Percentiles rank a stretch among this genome's conserved stretches.
Conservation (phyloP, 1,140 invertebrate genomes). For the Drosophila burlai region DNA sequence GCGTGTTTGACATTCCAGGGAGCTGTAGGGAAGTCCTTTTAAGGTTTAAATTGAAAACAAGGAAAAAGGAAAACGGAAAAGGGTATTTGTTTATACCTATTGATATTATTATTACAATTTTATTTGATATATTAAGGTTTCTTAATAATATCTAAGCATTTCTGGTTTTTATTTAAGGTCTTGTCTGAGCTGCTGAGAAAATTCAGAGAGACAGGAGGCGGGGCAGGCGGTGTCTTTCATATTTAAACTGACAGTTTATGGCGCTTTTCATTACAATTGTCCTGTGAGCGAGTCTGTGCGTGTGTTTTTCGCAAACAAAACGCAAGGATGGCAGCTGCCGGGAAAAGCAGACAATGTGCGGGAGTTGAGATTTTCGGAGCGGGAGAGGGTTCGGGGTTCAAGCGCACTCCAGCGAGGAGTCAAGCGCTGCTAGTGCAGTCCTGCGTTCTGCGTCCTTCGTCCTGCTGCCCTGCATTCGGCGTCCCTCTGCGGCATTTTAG, state of each 20-base stretch:
- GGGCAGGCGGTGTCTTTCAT: constrained; percentile 57
- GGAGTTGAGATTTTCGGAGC: too few relatives aligned
- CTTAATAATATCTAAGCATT: background rate
- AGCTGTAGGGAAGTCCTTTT: background rate
- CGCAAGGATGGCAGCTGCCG: constrained; percentile 19
- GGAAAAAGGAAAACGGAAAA: too few relatives aligned
- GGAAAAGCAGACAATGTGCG: constrained; percentile 15
- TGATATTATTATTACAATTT: background rate
- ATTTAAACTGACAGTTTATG: constrained; percentile 83
- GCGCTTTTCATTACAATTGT: constrained; percentile 80
- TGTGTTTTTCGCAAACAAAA: constrained; percentile 70
- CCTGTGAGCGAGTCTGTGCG: constrained; percentile 58
- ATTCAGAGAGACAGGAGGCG: background rate
- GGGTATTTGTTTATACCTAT: too few relatives aligned
- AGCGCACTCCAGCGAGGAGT: constrained; percentile 53
- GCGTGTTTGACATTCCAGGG: background rate
- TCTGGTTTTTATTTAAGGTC: background rate
- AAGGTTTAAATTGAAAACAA: background rate
- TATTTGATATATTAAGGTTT: background rate
- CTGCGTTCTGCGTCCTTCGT: constrained; percentile 9
- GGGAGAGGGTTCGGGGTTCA: constrained; percentile 11
- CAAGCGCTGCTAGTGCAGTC: constrained; percentile 27
- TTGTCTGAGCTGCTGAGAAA: constrained; percentile 8
- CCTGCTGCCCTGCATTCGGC: background rate
- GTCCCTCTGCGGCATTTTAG: constrained; percentile 72